phyloP scores from a whole-genome alignment of 1,140 invertebrate species.

The Nasonia giraulti region DNA sequence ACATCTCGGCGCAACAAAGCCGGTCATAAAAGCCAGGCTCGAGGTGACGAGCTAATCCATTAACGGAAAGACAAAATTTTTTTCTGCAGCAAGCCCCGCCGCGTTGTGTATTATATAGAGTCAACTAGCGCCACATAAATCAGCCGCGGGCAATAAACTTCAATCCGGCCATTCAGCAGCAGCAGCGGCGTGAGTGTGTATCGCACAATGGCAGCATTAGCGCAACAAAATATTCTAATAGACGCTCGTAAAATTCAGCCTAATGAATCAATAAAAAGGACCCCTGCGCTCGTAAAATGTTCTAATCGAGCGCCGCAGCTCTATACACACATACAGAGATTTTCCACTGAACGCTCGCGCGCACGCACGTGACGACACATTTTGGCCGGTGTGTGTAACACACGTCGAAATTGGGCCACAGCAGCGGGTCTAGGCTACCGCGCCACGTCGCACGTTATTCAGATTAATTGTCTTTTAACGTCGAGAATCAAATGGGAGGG shows the following conservation, averaged over 20 bases:
- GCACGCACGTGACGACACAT: not conserved
- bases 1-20: not conserved
- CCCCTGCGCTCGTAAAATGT: constrained; percentile 12
- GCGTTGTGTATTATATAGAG: not conserved
- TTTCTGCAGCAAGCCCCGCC: not conserved
- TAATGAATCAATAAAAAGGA: constrained; percentile 36
- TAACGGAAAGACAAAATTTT: constrained; percentile 9
- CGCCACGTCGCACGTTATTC: constrained; percentile 51
- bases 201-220: constrained; percentile 13
- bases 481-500: not conserved
- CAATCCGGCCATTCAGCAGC: constrained; percentile 2
- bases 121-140: constrained; percentile 40
- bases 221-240: constrained; percentile 37
- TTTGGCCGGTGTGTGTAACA: constrained; percentile 46
- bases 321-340: not conserved
- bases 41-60: constrained; percentile 8
- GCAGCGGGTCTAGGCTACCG: constrained; percentile 54
- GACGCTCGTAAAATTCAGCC: not conserved
- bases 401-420: constrained; percentile 26
- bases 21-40: not conserved
- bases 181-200: not conserved
- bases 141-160: constrained; percentile 28
- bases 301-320: not conserved
- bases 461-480: constrained; percentile 67
- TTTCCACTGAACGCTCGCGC: not conserved